A percentile compares a stretch with the other conserved stretches of the same genome.
phyloP scores from a whole-genome alignment of 2,113 vertebrate genomes.

The Spermophilus dauricus region DNA sequence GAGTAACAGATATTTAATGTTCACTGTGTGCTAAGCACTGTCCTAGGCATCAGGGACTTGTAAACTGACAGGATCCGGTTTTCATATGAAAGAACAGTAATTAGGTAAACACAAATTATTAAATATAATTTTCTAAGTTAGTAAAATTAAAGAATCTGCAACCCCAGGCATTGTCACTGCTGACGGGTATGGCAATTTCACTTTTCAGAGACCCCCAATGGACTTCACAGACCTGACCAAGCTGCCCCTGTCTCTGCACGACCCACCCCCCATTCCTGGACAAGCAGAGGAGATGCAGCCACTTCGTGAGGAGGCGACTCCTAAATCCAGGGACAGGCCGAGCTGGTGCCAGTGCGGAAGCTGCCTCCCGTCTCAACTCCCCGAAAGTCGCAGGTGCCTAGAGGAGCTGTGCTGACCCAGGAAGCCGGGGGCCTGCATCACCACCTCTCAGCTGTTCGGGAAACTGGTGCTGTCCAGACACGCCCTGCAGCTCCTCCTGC shows the following conservation, averaged over 20 bases:
- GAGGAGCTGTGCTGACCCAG: constrained; percentile 92
- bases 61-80: background rate
- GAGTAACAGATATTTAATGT: background rate
- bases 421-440: constrained; percentile 84
- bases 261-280: accelerated
- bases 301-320: accelerated
- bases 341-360: constrained; percentile 89
- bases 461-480: constrained; percentile 86
- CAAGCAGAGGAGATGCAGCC: constrained; percentile 23
- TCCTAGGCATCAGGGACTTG: background rate
- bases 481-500: constrained; percentile 86
- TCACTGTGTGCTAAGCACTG: background rate
- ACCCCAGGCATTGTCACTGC: accelerated
- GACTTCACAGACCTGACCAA: constrained; percentile 67
- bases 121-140: background rate
- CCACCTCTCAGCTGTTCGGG: constrained; percentile 85
- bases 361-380: constrained; percentile 74
- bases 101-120: background rate
- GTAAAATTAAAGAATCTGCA: background rate
- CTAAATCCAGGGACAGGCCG: background rate
- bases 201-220: constrained; percentile 80
- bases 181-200: constrained; percentile 53
- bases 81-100: background rate
- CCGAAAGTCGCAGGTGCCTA: constrained; percentile 26
- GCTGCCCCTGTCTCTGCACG: background rate